These are phyloP conservation scores for Melipona beecheii DNA, from an alignment of 2,888 invertebrate genomes.

Conservation along the genomic window DNA sequence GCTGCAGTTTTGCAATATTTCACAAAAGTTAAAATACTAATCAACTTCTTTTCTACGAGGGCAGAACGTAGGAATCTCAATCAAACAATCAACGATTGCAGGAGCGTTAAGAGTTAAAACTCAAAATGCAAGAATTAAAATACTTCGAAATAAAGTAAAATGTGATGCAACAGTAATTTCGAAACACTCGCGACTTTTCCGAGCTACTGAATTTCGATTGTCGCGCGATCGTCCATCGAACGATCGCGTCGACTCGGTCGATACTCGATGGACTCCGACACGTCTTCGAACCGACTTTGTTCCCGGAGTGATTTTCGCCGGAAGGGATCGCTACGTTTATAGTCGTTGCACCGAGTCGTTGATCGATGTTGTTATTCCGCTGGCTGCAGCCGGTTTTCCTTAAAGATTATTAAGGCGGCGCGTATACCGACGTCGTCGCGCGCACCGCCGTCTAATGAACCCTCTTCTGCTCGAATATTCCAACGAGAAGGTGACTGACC, in stretches of 20 bases:
- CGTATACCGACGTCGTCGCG: not conserved
- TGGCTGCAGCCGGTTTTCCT: slow-evolving; percentile 36
- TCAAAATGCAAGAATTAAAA: no score
- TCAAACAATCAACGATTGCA: no score
- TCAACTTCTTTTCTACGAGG: no score
- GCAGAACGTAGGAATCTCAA: no score
- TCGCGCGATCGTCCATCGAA: no score
- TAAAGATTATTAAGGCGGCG: slow-evolving; percentile 36
- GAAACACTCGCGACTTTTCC: no score
- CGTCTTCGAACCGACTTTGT: not conserved
- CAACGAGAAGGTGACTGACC: slow-evolving; percentile 66
- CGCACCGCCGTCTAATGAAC: slow-evolving; percentile 52
- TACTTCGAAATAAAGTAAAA: no score
- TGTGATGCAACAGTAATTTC: no score
- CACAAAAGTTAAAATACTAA: no score
- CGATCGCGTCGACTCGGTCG: not conserved
- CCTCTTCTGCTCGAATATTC: slow-evolving; percentile 63
- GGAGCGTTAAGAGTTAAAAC: no score
- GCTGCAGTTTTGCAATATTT: no score
- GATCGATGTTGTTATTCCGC: slow-evolving; percentile 38
- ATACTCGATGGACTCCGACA: not conserved
- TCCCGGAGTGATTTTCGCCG: slow-evolving; percentile 8
- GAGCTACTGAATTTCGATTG: no score
- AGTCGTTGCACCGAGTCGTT: slow-evolving; percentile 12
- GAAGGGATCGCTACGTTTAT: slow-evolving; percentile 22